phyloP scores from a whole-genome alignment of 2,113 vertebrate species.

The Oreotrochilus melanogaster region DNA sequence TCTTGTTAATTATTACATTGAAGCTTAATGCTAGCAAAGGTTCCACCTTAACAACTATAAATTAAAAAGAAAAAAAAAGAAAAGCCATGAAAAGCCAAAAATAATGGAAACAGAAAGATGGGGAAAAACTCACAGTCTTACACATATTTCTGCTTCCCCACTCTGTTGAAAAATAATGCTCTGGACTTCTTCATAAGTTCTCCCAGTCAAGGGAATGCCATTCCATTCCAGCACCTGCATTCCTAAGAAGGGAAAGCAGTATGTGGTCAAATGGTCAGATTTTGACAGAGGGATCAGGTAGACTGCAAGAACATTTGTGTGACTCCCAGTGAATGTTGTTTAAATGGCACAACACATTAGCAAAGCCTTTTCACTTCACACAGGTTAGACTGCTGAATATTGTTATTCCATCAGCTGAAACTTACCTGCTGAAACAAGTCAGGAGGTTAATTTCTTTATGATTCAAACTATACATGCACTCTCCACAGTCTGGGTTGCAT shows the following conservation, averaged over 20 bases:
- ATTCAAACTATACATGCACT: not conserved
- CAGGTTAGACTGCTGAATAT: not conserved
- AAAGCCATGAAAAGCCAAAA: conserved; percentile 79
- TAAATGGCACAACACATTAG: not conserved
- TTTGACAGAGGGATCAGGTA: not conserved
- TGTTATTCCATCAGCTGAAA: not conserved
- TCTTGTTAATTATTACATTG: conserved; percentile 39
- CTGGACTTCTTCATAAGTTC: conserved; percentile 98
- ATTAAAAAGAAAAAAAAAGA: conserved; percentile 53
- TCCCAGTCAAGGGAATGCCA: conserved; percentile 88
- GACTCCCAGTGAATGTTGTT: not conserved
- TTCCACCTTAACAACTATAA: conserved; percentile 81
- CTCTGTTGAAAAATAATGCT: conserved; percentile 90
- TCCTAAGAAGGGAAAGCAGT: conserved; percentile 80
- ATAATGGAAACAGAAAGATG: conserved; percentile 85
- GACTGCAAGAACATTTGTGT: not conserved
- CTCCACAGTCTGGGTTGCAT: not conserved
- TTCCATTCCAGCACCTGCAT: conserved; percentile 99
- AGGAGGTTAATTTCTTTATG: not conserved
- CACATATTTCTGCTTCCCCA: conserved; percentile 98
- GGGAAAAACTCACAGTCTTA: conserved; percentile 97
- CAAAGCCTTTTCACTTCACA: conserved; percentile 20
- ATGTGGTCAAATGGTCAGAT: not conserved
- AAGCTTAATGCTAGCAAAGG: conserved; percentile 67
- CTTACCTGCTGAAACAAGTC: conserved; percentile 37